These are phyloP conservation scores for Philotrypesis tridentata DNA, from an alignment of 1,140 invertebrate genomes.

Conservation along the genomic window DNA sequence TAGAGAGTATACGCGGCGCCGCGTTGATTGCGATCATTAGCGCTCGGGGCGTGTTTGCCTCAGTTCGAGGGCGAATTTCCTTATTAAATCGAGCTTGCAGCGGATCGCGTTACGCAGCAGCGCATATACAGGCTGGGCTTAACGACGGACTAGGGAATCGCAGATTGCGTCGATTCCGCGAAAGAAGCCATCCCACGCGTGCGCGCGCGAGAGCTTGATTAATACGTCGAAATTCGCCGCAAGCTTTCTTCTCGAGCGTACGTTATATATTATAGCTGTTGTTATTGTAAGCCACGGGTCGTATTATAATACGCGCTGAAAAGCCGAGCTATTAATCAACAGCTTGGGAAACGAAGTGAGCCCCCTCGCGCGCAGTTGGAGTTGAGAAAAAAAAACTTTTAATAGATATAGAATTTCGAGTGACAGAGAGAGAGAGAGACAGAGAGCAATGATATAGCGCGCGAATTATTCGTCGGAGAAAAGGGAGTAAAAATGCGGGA, in stretches of 20 bases:
- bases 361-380: background rate
- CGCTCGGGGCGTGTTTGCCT: slow-evolving; percentile 26
- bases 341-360: background rate
- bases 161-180: slow-evolving; percentile 26
- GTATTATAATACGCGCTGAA: background rate
- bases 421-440: background rate
- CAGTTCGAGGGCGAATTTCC: slow-evolving; percentile 17
- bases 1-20: background rate
- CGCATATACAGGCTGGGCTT: background rate
- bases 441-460: slow-evolving; percentile 6
- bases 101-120: slow-evolving; percentile 30
- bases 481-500: background rate
- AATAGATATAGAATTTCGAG: slow-evolving; percentile 21
- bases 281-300: background rate
- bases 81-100: slow-evolving; percentile 45
- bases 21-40: slow-evolving; percentile 46
- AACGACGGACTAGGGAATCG: slow-evolving; percentile 5
- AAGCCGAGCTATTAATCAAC: slow-evolving; percentile 13
- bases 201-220: background rate
- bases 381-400: slow-evolving; percentile 9
- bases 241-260: background rate
- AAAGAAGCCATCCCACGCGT: background rate
- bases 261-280: background rate
- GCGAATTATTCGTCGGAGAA: slow-evolving; percentile 13
- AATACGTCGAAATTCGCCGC: background rate